phyloP scores from a whole-genome alignment of 2,113 vertebrate species.

The Mesoclemmys tuberculata region DNA sequence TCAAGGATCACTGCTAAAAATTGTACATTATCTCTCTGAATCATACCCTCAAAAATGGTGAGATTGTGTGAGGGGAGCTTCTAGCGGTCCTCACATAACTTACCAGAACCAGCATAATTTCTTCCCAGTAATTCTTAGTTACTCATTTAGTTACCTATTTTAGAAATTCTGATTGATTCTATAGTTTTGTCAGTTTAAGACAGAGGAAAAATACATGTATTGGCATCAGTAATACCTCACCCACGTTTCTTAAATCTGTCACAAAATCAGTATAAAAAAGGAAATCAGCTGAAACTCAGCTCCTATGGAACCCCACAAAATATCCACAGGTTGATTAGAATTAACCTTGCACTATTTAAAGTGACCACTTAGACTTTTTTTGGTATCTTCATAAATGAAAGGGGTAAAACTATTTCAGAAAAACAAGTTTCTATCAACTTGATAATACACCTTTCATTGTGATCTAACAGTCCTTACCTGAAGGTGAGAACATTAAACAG shows the following conservation, averaged over 20 bases:
- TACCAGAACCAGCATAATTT: not conserved
- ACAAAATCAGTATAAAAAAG: not conserved
- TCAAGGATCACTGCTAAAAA: not conserved
- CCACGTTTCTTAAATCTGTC: not conserved
- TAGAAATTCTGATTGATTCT: not conserved
- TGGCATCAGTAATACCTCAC: not conserved
- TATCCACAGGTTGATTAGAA: not conserved
- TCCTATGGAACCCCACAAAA: not conserved
- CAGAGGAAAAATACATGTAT: fast-evolving
- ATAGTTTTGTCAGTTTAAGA: not conserved
- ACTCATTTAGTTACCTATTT: not conserved
- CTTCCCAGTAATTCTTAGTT: not conserved
- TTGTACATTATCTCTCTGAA: not conserved
- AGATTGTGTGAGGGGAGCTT: not conserved
- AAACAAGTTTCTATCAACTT: not conserved
- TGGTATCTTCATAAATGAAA: not conserved
- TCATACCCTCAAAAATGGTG: not conserved
- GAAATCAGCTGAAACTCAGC: not conserved
- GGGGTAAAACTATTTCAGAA: not conserved
- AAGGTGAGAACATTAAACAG: not conserved
- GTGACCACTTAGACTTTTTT: not conserved
- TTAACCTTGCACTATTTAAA: not conserved
- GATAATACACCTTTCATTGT: not conserved
- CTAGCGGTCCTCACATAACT: fast-evolving
- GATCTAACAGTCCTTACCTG: not conserved